Conservation (phyloP, 2,797 vertebrate genomes). For the Fringilla coelebs region DNA sequence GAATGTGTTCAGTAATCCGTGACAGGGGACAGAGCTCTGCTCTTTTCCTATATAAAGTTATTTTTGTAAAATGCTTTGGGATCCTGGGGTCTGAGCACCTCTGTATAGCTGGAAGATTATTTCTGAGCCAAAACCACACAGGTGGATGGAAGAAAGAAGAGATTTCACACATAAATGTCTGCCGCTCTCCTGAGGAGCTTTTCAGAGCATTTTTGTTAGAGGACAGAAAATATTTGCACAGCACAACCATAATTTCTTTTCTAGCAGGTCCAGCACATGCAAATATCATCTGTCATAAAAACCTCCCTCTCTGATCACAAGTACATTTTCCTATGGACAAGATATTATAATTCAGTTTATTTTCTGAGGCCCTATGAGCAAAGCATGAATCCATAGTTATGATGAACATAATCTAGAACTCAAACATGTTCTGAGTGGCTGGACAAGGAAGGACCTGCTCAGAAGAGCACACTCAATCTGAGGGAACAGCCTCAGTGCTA, state of each 20-base stretch:
- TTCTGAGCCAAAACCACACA: neutral
- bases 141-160: neutral
- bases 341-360: neutral
- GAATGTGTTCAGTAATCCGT: neutral
- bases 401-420: neutral
- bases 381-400: neutral
- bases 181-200: neutral
- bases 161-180: neutral
- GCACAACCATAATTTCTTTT: neutral
- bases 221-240: neutral
- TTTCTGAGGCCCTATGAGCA: neutral
- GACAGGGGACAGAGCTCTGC: neutral
- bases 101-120: neutral
- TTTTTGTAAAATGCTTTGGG: neutral
- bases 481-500: neutral
- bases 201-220: neutral
- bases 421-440: neutral
- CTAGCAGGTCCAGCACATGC: neutral
- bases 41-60: neutral
- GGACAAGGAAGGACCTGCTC: neutral
- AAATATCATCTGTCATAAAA: neutral
- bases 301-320: neutral
- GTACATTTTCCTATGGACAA: neutral
- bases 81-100: neutral
- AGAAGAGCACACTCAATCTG: neutral